These are phyloP conservation scores for Mallateleia sp. DNA, from an alignment of 2,888 invertebrate species.

Conservation along the genomic window DNA sequence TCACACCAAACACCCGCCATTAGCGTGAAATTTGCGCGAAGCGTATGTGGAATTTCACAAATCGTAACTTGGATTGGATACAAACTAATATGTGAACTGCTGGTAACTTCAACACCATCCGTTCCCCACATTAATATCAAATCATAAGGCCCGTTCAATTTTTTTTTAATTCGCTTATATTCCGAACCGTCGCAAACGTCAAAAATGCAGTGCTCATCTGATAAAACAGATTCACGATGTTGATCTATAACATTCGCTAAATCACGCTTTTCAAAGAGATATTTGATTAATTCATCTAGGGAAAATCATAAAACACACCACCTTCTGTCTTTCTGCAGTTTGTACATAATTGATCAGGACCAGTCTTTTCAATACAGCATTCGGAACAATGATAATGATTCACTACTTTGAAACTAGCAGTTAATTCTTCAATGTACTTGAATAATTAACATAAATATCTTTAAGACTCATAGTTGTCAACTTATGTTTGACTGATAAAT, in stretches of 20 bases:
- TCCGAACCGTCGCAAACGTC: conserved; percentile 9
- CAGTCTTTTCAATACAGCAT: too few species aligned
- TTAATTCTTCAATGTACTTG: too few species aligned
- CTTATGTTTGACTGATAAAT: too few species aligned
- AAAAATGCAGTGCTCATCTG: background rate
- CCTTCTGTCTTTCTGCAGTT: too few species aligned
- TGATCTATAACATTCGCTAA: conserved; percentile 48
- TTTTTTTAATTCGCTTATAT: background rate
- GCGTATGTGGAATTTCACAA: conserved; percentile 5
- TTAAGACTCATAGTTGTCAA: too few species aligned
- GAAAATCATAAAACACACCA: too few species aligned
- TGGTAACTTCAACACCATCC: conserved; percentile 27
- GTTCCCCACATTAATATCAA: conserved; percentile 29
- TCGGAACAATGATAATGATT: too few species aligned
- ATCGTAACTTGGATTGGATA: conserved; percentile 31
- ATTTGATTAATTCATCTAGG: conserved; percentile 66
- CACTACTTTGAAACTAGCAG: too few species aligned
- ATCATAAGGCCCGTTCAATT: conserved; percentile 8
- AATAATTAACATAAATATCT: too few species aligned
- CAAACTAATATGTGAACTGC: conserved; percentile 18
- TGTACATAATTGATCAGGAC: too few species aligned
- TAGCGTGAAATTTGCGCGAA: conserved; percentile 10
- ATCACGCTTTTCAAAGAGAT: conserved; percentile 65
- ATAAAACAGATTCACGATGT: background rate
- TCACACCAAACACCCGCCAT: conserved; percentile 28